These are phyloP conservation scores for Drosophila ercepeae DNA, from an alignment of 1,140 invertebrate species.

Conservation along the genomic window DNA sequence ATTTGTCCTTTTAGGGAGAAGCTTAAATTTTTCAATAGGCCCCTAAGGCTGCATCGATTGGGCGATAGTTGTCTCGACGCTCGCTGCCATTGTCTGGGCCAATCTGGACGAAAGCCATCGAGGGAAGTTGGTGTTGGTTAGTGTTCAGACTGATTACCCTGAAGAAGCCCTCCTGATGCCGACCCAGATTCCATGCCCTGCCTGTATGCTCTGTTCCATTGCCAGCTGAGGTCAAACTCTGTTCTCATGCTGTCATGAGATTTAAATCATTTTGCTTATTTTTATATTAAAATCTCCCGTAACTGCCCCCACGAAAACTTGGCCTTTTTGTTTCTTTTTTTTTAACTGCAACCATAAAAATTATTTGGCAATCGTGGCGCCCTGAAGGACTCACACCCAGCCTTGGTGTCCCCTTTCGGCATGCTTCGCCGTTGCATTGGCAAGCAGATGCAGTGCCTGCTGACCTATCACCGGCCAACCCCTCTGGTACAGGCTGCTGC, in stretches of 20 bases:
- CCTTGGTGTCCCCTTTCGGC: not conserved
- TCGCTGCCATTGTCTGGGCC: conserved; percentile 88
- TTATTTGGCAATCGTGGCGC: conserved; percentile 10
- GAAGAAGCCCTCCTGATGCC: conserved; percentile 88
- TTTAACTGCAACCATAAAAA: conserved; percentile 10
- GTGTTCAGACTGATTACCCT: not conserved
- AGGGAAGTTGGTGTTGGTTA: conserved; percentile 89
- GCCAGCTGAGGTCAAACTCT: not conserved
- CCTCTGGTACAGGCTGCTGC: not conserved
- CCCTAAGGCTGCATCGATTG: conserved; percentile 92
- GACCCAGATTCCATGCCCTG: not conserved
- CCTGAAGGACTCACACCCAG: not conserved
- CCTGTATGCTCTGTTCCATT: not conserved
- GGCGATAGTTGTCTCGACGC: conserved; percentile 91
- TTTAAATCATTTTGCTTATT: conserved; percentile 18
- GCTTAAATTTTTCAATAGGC: too few species aligned
- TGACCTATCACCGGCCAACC: not conserved
- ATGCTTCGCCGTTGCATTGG: conserved; percentile 39
- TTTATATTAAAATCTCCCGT: conserved; percentile 28
- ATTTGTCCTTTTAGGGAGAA: too few species aligned
- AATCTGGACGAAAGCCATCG: conserved; percentile 88
- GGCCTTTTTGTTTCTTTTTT: conserved; percentile 18
- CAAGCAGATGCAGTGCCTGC: conserved; percentile 22
- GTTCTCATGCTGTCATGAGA: conserved; percentile 14
- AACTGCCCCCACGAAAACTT: conserved; percentile 11